Evolutionary conservation across 2,797 vertebrate genomes (phyloP).

Genomic region (Catamblyrhynchus diadema): DNA sequence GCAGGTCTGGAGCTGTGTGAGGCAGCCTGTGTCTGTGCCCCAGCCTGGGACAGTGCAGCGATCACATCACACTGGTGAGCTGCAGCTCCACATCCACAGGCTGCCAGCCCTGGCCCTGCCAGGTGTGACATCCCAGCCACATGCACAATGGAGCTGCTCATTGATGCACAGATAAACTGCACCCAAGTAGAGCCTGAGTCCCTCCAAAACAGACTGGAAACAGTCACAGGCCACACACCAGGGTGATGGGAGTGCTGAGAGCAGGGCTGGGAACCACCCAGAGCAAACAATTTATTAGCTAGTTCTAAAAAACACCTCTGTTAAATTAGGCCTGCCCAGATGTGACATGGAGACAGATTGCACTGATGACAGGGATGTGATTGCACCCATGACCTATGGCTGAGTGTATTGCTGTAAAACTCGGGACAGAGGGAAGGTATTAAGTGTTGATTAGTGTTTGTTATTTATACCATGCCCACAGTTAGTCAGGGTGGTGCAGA

Average conservation of each 20-base stretch:
- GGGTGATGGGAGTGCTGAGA: background rate
- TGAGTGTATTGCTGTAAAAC: background rate
- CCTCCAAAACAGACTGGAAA: background rate
- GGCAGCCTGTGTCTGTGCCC: rapidly evolving
- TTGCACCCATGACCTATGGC: background rate
- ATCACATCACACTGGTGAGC: rapidly evolving
- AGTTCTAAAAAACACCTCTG: background rate
- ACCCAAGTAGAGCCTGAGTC: background rate
- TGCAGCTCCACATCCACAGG: background rate
- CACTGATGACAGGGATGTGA: background rate
- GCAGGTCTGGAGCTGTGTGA: background rate
- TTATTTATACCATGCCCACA: background rate
- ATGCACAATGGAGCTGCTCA: rapidly evolving
- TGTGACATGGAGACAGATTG: background rate
- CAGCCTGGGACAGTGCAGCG: background rate
- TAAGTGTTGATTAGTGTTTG: background rate
- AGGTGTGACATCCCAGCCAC: background rate
- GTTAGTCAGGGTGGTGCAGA: background rate
- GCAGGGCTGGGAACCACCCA: background rate
- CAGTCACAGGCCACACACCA: rapidly evolving
- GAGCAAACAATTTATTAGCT: background rate
- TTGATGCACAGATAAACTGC: background rate
- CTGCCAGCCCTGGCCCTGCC: rapidly evolving
- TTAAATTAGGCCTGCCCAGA: background rate
- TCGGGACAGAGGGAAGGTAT: background rate